Evolutionary conservation across 2,113 vertebrate genomes (phyloP).

Genomic region (Podiceps cristatus): DNA sequence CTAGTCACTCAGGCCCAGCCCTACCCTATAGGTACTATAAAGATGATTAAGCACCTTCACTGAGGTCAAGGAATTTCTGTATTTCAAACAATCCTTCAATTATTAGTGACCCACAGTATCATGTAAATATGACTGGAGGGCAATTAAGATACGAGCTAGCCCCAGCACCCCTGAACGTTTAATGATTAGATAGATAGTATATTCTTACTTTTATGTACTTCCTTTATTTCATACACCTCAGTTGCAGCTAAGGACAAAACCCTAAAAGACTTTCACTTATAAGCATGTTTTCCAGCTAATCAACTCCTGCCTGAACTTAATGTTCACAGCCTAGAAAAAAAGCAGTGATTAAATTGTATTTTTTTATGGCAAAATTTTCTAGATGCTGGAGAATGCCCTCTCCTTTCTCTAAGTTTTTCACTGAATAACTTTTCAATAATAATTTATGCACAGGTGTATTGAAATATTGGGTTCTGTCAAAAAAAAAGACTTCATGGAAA

Average conservation of each 20-base stretch:
- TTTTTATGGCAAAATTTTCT: background rate
- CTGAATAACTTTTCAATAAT: background rate
- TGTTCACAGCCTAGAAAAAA: background rate
- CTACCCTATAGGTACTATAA: background rate
- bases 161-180: background rate
- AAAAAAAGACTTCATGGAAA: background rate
- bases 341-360: background rate
- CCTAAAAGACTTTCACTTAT: background rate
- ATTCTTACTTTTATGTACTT: background rate
- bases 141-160: background rate
- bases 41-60: background rate
- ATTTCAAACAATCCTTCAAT: background rate
- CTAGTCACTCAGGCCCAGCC: background rate
- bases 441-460: background rate
- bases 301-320: background rate
- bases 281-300: background rate
- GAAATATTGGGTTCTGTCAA: background rate
- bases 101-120: background rate
- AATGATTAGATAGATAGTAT: background rate
- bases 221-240: background rate
- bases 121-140: background rate
- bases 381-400: background rate
- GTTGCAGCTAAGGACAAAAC: background rate
- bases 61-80: background rate
- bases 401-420: background rate